Evolutionary conservation across 1,140 invertebrate species (phyloP).

Genomic region (Caenorhabditis brenneri): DNA sequence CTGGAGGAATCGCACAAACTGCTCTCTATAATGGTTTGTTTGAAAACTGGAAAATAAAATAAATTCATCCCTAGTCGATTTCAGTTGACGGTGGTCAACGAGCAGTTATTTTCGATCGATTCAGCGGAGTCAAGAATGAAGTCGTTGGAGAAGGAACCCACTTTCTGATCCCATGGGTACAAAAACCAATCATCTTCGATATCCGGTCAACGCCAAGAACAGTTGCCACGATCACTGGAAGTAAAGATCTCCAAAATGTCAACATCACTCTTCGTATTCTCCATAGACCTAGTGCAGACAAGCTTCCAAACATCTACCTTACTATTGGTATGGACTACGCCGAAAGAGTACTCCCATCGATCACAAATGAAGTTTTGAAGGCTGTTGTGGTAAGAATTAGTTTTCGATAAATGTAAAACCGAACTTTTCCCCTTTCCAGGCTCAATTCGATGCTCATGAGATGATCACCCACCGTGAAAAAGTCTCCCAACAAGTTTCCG

Average conservation of each 20-base stretch:
- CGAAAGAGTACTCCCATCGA: constrained; percentile 95
- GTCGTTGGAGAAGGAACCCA: constrained; percentile 98
- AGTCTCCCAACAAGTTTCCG: constrained; percentile 91
- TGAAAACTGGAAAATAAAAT: background rate
- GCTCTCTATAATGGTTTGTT: constrained; percentile 91
- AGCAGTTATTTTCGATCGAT: constrained; percentile 98
- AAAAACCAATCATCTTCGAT: constrained; percentile 95
- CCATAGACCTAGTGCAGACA: constrained; percentile 87
- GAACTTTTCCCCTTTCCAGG: constrained; percentile 73
- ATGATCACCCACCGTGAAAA: constrained; percentile 97
- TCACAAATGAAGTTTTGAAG: constrained; percentile 97
- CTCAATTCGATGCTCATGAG: constrained; percentile 98
- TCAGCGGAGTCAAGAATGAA: constrained; percentile 87
- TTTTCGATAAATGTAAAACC: background rate
- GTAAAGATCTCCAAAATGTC: constrained; percentile 99
- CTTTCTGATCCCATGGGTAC: constrained; percentile 98
- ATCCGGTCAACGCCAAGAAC: constrained; percentile 93
- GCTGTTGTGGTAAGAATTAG: constrained; percentile 83
- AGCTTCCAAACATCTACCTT: constrained; percentile 88
- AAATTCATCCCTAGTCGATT: constrained; percentile 70
- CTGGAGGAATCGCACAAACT: constrained; percentile 92
- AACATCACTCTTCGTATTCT: constrained; percentile 97
- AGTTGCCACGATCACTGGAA: constrained; percentile 94
- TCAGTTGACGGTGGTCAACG: constrained; percentile 97
- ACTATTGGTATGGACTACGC: constrained; percentile 97